A percentile compares a stretch with the other conserved stretches of the same genome.
These are phyloP conservation scores for Epirrhoe alternata DNA, from an alignment of 2,888 invertebrate species.

Conservation along the genomic window DNA sequence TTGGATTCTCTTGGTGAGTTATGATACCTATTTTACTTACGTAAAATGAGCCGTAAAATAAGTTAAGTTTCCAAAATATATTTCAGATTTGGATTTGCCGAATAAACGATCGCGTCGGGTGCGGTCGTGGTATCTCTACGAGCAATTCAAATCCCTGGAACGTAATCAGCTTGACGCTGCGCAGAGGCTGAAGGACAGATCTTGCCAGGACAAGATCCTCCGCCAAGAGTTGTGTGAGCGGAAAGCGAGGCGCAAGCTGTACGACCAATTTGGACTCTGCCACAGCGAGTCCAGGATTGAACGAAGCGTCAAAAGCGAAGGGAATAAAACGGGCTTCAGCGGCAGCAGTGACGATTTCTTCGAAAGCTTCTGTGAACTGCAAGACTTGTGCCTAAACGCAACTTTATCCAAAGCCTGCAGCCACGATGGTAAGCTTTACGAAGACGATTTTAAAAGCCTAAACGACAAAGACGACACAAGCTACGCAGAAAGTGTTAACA, in stretches of 20 bases:
- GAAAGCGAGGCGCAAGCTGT: constrained; percentile 63
- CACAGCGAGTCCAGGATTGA: constrained; percentile 56
- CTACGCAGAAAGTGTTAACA: constrained; percentile 52
- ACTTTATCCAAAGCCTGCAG: constrained; percentile 46
- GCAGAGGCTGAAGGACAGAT: constrained; percentile 63
- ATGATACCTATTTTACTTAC: background rate
- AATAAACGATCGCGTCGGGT: constrained; percentile 68
- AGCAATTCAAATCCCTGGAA: constrained; percentile 76
- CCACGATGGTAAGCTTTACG: constrained; percentile 45
- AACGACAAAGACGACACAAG: constrained; percentile 54
- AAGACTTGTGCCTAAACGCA: constrained; percentile 51
- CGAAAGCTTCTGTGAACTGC: constrained; percentile 63
- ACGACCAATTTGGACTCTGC: constrained; percentile 56
- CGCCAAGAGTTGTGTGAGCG: constrained; percentile 69
- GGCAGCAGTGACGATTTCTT: constrained; percentile 64
- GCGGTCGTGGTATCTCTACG: constrained; percentile 78
- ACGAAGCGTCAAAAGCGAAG: constrained; percentile 46
- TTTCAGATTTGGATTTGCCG: constrained; percentile 64
- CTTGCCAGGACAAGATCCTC: constrained; percentile 67
- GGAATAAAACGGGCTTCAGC: constrained; percentile 48
- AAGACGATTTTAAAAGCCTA: constrained; percentile 53
- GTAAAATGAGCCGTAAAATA: no score
- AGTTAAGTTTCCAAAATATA: background rate
- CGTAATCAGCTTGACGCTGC: constrained; percentile 70
- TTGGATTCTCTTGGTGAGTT: constrained; percentile 68